Evolutionary conservation across 2,888 invertebrate species (phyloP), one percentile per base, ranked within the genome.

Genomic region (Dilophus febrilis): DNA sequence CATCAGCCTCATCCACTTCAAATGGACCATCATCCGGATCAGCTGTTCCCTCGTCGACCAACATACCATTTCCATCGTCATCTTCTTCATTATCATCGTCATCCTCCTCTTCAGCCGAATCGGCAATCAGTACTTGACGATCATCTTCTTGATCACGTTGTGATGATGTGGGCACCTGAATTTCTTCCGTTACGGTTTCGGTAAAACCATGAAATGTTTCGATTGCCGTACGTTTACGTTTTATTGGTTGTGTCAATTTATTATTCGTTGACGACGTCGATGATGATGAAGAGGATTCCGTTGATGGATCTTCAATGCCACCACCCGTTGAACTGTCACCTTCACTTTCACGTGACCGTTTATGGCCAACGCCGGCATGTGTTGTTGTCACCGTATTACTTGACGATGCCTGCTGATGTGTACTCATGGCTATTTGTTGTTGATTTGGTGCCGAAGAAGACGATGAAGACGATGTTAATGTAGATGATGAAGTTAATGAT

Each of bases 111-210:
- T 81, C 83, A 48, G 83, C 83, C 1, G 82, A 82, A 54, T 82
- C 83, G 1, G 82, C 79, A 4, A 80, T 75, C 34, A 83, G 77
- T 32, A 83, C 78, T n/a, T n/a, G n/a, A 47, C 84, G 83, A 53
- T 85, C 83, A 53, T 85, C 84, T 51, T 85, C 82, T 54, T 85
- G 85, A 55, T 86, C 86, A 43, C 85, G 72, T 51, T 86, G 84
- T 22, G 85, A 85, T 17, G 85, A 85, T 1, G 86, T 86, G 7
- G 86, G 85, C 42, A 86, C 84, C 64, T 86, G 78, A 55, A 79
- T 79, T 53, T 83, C 82, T 46, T 64, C 64, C 35, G 63, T 52
- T 18, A 66, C 73, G 3, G 73, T 74, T 46, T 74, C 68, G 42
- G 71, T 70, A 48, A 76, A 71, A 38, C 71, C 70, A 63, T 67